Conservation (phyloP, 1,140 invertebrate species). For the Myzus persicae region DNA sequence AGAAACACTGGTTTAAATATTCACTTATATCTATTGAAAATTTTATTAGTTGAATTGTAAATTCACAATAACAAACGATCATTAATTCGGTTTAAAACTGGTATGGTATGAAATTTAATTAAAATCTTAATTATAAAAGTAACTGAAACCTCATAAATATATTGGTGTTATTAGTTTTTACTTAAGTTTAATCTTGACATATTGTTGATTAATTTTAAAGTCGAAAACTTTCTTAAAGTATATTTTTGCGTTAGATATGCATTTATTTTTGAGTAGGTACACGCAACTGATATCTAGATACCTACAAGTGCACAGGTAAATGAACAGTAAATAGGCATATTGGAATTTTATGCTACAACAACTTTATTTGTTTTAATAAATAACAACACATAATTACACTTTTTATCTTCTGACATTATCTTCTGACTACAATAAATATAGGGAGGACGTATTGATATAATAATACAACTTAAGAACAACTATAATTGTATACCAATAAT, state of each 20-base stretch:
- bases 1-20: no score
- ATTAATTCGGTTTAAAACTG: not conserved
- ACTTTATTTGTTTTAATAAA: not conserved
- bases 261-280: not conserved
- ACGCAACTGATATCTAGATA: not conserved
- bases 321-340: not conserved
- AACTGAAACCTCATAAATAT: not conserved
- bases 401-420: no score
- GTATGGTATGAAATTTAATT: not conserved
- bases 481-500: not conserved
- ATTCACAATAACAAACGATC: not conserved
- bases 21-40: not conserved
- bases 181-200: not conserved
- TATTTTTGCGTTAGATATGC: not conserved
- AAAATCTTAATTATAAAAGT: not conserved
- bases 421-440: not conserved
- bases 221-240: not conserved
- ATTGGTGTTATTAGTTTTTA: slow-evolving; percentile 14
- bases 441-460: not conserved
- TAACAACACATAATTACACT: not conserved
- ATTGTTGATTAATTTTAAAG: not conserved
- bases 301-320: not conserved
- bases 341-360: not conserved
- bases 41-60: not conserved
- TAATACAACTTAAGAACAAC: not conserved